Evolutionary conservation across 2,888 invertebrate genomes (phyloP).

Genomic region (Frankliniella fusca): DNA sequence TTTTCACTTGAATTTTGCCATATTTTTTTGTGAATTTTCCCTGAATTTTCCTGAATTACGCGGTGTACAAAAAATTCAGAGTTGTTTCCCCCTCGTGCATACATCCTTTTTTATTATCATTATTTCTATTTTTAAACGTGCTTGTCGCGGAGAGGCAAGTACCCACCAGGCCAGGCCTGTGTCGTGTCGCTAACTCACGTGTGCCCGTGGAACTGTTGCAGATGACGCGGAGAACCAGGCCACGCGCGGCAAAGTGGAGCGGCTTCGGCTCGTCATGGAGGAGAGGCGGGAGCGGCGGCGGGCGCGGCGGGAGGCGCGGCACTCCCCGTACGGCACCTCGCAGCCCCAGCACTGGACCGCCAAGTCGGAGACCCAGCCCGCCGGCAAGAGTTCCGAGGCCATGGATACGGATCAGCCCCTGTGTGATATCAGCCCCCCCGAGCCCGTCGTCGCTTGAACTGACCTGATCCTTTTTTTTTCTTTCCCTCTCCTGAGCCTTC

Average conservation of each 20-base stretch:
- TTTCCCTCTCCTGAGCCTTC: not conserved
- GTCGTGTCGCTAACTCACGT: too few species aligned
- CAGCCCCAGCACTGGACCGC: constrained; percentile 32
- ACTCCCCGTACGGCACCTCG: constrained; percentile 38
- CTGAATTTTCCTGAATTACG: too few species aligned
- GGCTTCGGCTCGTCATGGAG: constrained; percentile 83
- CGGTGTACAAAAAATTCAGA: too few species aligned
- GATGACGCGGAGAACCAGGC: constrained; percentile 64
- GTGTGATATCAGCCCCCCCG: constrained; percentile 39
- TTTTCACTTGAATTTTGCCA: too few species aligned
- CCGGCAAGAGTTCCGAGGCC: constrained; percentile 32
- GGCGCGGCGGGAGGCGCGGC: constrained; percentile 65
- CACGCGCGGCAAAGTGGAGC: constrained; percentile 81
- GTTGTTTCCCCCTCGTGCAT: too few species aligned
- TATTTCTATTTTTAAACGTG: too few species aligned
- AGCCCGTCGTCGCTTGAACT: constrained; percentile 39
- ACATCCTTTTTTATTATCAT: too few species aligned
- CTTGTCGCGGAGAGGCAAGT: too few species aligned
- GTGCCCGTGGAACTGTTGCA: not conserved
- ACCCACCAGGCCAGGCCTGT: too few species aligned
- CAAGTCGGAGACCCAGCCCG: constrained; percentile 37
- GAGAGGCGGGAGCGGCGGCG: constrained; percentile 66
- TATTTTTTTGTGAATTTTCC: too few species aligned
- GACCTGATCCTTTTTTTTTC: too few species aligned
- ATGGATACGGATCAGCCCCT: constrained; percentile 38